Percentiles rank a stretch among this genome's conserved stretches.
Conservation (phyloP, 2,113 vertebrate genomes). For the Thryonomys swinderianus region DNA sequence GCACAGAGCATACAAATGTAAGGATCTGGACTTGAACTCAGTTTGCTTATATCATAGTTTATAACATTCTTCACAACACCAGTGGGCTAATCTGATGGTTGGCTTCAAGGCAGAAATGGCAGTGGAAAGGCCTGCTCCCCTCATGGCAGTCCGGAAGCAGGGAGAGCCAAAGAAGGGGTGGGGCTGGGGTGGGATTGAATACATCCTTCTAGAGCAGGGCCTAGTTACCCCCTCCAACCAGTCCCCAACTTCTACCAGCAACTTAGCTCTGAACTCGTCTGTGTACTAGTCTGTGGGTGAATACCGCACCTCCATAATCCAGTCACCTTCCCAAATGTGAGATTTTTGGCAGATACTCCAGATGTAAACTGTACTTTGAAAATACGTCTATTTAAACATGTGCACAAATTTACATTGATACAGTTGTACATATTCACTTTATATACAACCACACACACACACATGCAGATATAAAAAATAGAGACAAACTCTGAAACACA, state of each 20-base stretch:
- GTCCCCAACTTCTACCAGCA: neutral
- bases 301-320: neutral
- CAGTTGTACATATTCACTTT: rapidly evolving
- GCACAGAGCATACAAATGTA: neutral
- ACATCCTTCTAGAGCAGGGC: neutral
- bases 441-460: neutral
- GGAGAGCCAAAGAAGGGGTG: neutral
- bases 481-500: neutral
- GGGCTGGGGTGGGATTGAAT: too few relatives aligned
- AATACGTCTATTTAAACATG: neutral
- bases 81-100: neutral
- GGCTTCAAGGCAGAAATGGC: neutral
- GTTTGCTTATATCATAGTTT: neutral
- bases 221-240: neutral
- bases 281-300: neutral
- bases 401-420: neutral
- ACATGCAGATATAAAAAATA: neutral
- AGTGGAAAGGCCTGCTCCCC: neutral
- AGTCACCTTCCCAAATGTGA: neutral
- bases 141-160: neutral
- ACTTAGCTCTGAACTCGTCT: neutral
- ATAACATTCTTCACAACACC: neutral
- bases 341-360: neutral
- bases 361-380: neutral
- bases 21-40: neutral